Evolutionary conservation across 2,797 vertebrate species (phyloP), one percentile per base, ranked within the genome.

Genomic region (Eupleurogrammus muticus): DNA sequence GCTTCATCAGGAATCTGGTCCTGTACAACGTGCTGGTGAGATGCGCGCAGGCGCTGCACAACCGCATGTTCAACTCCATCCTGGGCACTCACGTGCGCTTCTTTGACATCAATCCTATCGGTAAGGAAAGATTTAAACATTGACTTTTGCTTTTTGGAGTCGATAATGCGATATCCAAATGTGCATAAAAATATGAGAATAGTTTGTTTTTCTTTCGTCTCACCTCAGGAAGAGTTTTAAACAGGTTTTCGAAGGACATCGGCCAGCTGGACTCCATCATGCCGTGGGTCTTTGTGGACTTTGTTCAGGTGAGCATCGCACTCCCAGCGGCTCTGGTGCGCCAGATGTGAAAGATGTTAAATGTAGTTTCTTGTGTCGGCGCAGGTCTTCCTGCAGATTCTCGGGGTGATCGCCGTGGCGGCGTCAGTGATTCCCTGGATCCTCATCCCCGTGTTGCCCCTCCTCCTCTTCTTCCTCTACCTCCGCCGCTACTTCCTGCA

Each of bases 191-290:
- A 47, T 44, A 40, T 12, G 4, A 17, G 6, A 5, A 7, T 50
- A 6, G 19, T 47, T 34, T 14, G 28, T 13, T 0, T 7, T 54
- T 56, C 14, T 52, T 1, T 6, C 44, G 7, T 79, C 17, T 77
- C 20, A 4, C 40, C 35, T 69, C 79, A 93, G 92, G 92, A 40
- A 73, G 92, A 77, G 51, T 93, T 57, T 48, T 93, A 5, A 93
- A 98, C 89, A 93, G 96, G 78, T 98, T 97, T 81, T 95, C 97
- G 48, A 98, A 97, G 91, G 96, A 98, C 91, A 93, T 97, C 8
- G 96, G 97, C 49, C 95, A 95, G 61, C 89, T 98, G 93, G 97
- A 98, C 63, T 92, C 95, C 16, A 92, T 93, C 70, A 84, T 98
- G 80, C 96, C 96, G 0, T 73, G 95, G 89, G 97, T 95, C 0